Evolutionary conservation across 2,797 vertebrate genomes (phyloP), one percentile per base, ranked within the genome.

Genomic region (Molossus molossus): DNA sequence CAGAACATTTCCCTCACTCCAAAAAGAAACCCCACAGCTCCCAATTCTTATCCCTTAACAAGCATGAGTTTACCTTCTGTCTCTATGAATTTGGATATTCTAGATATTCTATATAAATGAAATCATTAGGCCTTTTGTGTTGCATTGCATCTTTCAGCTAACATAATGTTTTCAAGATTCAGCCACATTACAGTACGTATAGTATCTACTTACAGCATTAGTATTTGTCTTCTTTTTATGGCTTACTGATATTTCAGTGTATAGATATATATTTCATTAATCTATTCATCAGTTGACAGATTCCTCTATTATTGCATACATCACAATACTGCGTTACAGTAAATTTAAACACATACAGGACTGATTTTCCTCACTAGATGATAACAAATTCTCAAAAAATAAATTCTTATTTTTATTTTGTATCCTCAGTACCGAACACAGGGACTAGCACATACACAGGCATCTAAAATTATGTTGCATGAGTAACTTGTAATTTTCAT

Each of bases 311-410:
- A 77, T 8, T 87, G 20, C 55, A 84, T 27, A 58, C 65, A 94
- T 33, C 82, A 55, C 23, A 23, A 70, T 75, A 70, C 0, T 79
- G 45, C 87, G 20, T 37, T 60, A 84, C 53, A 60, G 20, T 62
- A 90, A 60, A 95, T 60, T 77, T 79, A 94, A 91, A 64, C 27
- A 55, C 23, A 27, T 82, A 82, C n/a, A 86, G 62, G 29, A 81
- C 29, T 85, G 45, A 65, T 82, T 4, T 45, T 86, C 9, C 45
- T 88, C 9, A 88, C n/a, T 29, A 65, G 64, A n/a, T 50, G 64
- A n/a, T 50, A 85, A 27, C 6, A 88, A 69, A 1, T 2, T 60
- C 29, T 81, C 7, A 89, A 57, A 77, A 13, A 87, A 5, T 29
- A 83, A 70, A 15, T 85, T 75, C 7, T 65, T 72, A 40, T 48